Evolutionary conservation across 1,140 invertebrate species (phyloP).

Genomic region (Pseudobourletiella spinata): DNA sequence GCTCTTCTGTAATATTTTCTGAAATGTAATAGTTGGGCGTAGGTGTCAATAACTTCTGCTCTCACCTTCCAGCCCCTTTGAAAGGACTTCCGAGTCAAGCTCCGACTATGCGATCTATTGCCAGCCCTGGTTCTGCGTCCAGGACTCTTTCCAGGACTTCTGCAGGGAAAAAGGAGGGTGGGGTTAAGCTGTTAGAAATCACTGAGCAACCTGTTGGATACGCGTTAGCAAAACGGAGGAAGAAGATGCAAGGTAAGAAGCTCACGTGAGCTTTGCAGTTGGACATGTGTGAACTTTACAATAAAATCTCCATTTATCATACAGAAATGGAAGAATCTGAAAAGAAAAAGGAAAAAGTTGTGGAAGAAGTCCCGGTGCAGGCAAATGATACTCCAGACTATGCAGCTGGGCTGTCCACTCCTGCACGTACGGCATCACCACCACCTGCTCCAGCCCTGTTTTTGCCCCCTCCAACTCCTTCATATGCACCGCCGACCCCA

Average conservation of each 20-base stretch:
- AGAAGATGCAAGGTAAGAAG: constrained; percentile 49
- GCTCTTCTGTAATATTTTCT: no score
- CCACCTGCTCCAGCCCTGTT: constrained; percentile 40
- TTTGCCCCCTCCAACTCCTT: constrained; percentile 41
- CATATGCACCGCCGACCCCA: constrained; percentile 40
- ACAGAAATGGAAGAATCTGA: constrained; percentile 67
- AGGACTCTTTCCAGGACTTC: constrained; percentile 43
- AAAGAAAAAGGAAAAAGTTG: constrained; percentile 45
- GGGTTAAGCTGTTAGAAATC: constrained; percentile 87
- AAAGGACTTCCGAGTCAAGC: constrained; percentile 80
- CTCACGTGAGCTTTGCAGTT: constrained; percentile 1
- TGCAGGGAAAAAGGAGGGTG: constrained; percentile 69
- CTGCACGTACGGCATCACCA: constrained; percentile 12
- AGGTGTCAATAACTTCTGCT: no score
- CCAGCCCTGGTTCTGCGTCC: constrained; percentile 36
- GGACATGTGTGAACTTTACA: neutral
- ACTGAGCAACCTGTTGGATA: constrained; percentile 72
- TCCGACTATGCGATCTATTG: constrained; percentile 38
- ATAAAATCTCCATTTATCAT: neutral
- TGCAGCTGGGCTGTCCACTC: constrained; percentile 52
- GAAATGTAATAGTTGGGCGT: no score
- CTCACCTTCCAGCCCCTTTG: constrained; percentile 67
- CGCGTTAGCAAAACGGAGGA: constrained; percentile 54
- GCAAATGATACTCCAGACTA: constrained; percentile 58
- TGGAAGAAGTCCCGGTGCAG: constrained; percentile 37